These are phyloP conservation scores for Acyrthosiphon pisum DNA, from an alignment of 1,140 invertebrate species.

Conservation along the genomic window DNA sequence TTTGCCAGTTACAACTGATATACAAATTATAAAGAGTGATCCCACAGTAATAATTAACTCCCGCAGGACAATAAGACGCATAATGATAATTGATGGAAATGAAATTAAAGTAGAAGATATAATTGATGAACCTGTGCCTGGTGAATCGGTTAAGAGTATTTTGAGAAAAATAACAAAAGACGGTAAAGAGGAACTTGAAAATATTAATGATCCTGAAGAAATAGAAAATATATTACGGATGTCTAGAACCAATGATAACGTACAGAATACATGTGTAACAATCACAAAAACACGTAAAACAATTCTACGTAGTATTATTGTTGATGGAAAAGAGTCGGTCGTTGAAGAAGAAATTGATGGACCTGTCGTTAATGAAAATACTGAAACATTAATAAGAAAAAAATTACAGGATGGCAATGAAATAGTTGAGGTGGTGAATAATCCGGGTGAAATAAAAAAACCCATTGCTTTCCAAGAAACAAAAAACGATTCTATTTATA, in stretches of 20 bases:
- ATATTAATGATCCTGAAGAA: neutral
- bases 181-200: neutral
- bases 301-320: neutral
- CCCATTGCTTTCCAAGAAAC: no score
- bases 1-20: neutral
- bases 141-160: neutral
- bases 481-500: neutral
- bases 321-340: neutral
- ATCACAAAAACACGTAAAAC: neutral
- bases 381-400: neutral
- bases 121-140: neutral
- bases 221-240: neutral
- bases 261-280: neutral
- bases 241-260: neutral
- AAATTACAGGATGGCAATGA: neutral
- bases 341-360: neutral
- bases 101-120: neutral
- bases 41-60: neutral
- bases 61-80: neutral
- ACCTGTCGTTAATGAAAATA: neutral
- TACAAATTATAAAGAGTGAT: neutral
- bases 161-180: conserved; percentile 57
- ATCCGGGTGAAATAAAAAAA: neutral
- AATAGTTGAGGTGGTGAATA: neutral
- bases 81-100: neutral